These are phyloP conservation scores for Subacronicta megacephala DNA, from an alignment of 2,888 invertebrate genomes.

Conservation along the genomic window DNA sequence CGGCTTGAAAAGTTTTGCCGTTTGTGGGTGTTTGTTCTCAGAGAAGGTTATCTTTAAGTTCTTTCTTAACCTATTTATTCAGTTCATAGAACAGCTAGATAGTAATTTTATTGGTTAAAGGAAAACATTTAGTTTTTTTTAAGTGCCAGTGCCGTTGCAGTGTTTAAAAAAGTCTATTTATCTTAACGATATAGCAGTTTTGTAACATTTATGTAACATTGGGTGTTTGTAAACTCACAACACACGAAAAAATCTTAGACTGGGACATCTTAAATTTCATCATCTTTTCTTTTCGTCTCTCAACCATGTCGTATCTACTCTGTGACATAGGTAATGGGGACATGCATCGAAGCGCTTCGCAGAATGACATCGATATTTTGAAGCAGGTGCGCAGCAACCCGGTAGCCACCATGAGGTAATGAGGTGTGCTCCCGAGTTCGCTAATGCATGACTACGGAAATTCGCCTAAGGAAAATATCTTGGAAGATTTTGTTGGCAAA, in stretches of 20 bases:
- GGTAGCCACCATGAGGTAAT: constrained; percentile 35
- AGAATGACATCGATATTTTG: constrained; percentile 37
- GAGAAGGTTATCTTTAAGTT: not conserved
- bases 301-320: constrained; percentile 13
- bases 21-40: not conserved
- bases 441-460: constrained; percentile 43
- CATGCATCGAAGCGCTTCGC: constrained; percentile 34
- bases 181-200: too few relatives aligned
- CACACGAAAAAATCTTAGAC: too few relatives aligned
- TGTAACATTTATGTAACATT: too few relatives aligned
- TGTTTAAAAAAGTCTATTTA: too few relatives aligned
- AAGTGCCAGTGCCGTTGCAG: too few relatives aligned
- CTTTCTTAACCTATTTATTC: too few relatives aligned
- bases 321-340: constrained; percentile 11
- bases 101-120: too few relatives aligned
- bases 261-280: not conserved
- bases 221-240: too few relatives aligned
- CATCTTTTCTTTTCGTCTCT: not conserved
- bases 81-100: too few relatives aligned
- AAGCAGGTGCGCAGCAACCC: constrained; percentile 44
- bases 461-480: constrained; percentile 8
- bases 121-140: too few relatives aligned
- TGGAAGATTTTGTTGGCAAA: constrained; percentile 9
- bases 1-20: constrained; percentile 15
- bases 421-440: constrained; percentile 38